Conservation (phyloP, 1,140 invertebrate genomes). For the Phymastichus coffea region DNA sequence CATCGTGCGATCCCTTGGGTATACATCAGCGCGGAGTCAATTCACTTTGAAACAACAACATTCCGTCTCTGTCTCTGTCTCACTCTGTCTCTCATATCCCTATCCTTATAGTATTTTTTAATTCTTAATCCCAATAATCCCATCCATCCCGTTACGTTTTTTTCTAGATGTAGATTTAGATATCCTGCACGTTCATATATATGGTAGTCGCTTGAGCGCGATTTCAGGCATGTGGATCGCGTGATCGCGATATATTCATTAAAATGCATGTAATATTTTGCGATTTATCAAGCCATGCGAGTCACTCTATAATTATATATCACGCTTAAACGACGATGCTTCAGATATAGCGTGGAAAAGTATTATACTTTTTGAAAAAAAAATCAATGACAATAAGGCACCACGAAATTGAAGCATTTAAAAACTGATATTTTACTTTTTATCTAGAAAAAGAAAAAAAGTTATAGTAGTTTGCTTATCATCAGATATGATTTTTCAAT, state of each 20-base stretch:
- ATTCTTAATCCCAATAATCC: slow-evolving; percentile 4
- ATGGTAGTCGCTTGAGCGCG: slow-evolving; percentile 22
- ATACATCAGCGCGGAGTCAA: slow-evolving; percentile 45
- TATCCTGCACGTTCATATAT: slow-evolving; percentile 18
- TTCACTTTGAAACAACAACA: slow-evolving; percentile 38
- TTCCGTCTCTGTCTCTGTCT: slow-evolving; percentile 34
- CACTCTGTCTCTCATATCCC: slow-evolving; percentile 32
- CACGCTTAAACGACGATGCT: neutral
- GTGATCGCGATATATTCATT: slow-evolving; percentile 6
- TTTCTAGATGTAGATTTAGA: slow-evolving; percentile 13
- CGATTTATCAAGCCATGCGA: slow-evolving; percentile 25
- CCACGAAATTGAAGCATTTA: too few species aligned
- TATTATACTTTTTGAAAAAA: too few species aligned
- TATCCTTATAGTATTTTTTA: slow-evolving; percentile 29
- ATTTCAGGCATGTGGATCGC: slow-evolving; percentile 10
- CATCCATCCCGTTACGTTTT: slow-evolving; percentile 15
- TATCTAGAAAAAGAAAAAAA: neutral
- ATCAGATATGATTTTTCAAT: too few species aligned
- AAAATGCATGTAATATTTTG: slow-evolving; percentile 14
- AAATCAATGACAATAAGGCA: too few species aligned
- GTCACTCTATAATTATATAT: slow-evolving; percentile 18
- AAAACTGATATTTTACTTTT: neutral
- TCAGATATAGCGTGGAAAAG: too few species aligned
- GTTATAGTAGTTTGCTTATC: too few species aligned
- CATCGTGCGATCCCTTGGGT: too few species aligned